These are phyloP conservation scores for Yponomeuta sedellus DNA, from an alignment of 2,888 invertebrate genomes.

Conservation along the genomic window DNA sequence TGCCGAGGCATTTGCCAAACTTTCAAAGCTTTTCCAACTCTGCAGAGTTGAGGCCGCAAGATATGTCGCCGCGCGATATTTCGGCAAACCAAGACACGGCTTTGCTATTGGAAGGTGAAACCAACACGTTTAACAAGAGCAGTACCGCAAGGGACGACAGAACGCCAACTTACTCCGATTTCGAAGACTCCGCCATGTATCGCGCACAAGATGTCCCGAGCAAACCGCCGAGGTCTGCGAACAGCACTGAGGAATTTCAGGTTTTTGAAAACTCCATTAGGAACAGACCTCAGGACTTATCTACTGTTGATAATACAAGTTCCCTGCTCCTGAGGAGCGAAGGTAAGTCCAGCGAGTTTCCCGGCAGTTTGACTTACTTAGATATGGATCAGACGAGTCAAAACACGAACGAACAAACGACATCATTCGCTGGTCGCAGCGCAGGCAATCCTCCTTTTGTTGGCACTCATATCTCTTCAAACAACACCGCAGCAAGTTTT, in stretches of 20 bases:
- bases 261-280: constrained; percentile 50
- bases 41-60: constrained; percentile 53
- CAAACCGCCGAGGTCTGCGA: constrained; percentile 45
- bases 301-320: constrained; percentile 50
- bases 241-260: constrained; percentile 52
- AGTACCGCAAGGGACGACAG: constrained; percentile 33
- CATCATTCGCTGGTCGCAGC: background rate
- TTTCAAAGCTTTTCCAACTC: constrained; percentile 50
- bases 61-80: constrained; percentile 31
- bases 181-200: constrained; percentile 45
- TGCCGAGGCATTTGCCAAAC: constrained; percentile 35
- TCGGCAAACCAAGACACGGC: constrained; percentile 39
- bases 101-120: constrained; percentile 41
- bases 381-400: constrained; percentile 35
- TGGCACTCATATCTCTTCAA: background rate
- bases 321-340: constrained; percentile 48
- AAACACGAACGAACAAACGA: constrained; percentile 7
- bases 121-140: constrained; percentile 36
- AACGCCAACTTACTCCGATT: constrained; percentile 50
- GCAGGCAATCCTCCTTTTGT: background rate
- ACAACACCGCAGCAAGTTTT: background rate
- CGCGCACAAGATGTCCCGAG: constrained; percentile 50
- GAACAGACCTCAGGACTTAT: constrained; percentile 53
- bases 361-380: constrained; percentile 28
- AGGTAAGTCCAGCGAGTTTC: constrained; percentile 42